Base-by-base conservation (phyloP, 2,113 vertebrate genomes). In the Columba janthina region DNA sequence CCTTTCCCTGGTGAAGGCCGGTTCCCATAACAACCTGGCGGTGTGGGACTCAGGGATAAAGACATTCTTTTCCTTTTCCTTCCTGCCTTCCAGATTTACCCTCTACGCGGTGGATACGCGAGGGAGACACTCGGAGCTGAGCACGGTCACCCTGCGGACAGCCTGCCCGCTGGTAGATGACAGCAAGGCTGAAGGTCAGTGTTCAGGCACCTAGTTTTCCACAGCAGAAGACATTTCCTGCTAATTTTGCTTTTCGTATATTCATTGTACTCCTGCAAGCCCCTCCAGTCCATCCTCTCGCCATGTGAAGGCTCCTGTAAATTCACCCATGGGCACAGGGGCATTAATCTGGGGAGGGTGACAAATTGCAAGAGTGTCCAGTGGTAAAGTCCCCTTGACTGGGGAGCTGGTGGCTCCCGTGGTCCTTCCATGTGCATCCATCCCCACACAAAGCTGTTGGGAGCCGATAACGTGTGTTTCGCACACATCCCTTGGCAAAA, bases 91-190 rank as follows among this genome's bases (percentile, higher is more conserved):
- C 88, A 99, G 99, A 91, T 99, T 99, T 79, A 99, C 99, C 54
- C 98, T 99, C 16, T 98, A 98, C 4, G 99, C 99, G 0, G 98
- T 99, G 97, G 99, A 99, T 78, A 99, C 99, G 3, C 98, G 99
- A 57, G 99, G 99, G 13, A 98, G 99, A 85, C 98, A 98, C 77
- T 99, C 99, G 0, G 99, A 99, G 75, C 98, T 98, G 32, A 99
- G 99, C 97, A 99, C 98, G 0, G 99, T 99, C 82, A 99, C 99
- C 5, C 97, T 99, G 71, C 98, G 99, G 81, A 99, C 99, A 3
- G 99, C 99, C 29, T 99, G 99, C 96, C 99, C 99, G 0, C 98
- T 99, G 96, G 99, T 99, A 50, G 99, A 99, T 7, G 99, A 99
- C 98, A 99, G 98, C 92, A 99, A 98, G 86, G 99, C 99, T 83